These are phyloP conservation scores for Andrena flavipes DNA, from an alignment of 2,888 invertebrate species.

Conservation along the genomic window DNA sequence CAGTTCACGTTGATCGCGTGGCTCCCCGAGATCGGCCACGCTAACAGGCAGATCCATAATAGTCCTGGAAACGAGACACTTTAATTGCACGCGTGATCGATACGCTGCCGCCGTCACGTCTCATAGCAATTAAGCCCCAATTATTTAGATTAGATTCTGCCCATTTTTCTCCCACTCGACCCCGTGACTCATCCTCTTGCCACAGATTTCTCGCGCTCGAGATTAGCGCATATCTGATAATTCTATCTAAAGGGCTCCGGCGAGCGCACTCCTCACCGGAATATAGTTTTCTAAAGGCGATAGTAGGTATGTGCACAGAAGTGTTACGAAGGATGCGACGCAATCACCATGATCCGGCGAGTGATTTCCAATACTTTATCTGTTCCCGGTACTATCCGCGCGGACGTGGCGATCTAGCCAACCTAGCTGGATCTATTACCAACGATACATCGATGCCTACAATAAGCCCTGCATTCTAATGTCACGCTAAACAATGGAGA, in stretches of 20 bases:
- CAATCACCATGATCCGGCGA: neutral
- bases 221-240: neutral
- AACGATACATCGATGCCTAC: too few relatives aligned
- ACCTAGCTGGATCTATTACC: too few relatives aligned
- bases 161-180: neutral
- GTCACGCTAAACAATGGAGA: neutral
- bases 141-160: conserved; percentile 17
- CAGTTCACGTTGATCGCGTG: conserved; percentile 56
- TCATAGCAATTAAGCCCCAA: neutral
- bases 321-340: neutral
- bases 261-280: neutral
- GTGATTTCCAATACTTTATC: conserved; percentile 47
- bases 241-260: neutral
- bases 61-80: conserved; percentile 28
- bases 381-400: conserved; percentile 9
- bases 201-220: neutral
- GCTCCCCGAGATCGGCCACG: conserved; percentile 26
- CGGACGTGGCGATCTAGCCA: neutral
- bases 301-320: too few relatives aligned
- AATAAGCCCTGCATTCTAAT: too few relatives aligned
- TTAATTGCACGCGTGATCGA: neutral
- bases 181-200: neutral
- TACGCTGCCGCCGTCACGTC: neutral
- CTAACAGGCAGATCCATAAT: conserved; percentile 54
- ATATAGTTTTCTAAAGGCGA: neutral